phyloP scores from a whole-genome alignment of 2,113 vertebrate genomes.

The Eleginops maclovinus region DNA sequence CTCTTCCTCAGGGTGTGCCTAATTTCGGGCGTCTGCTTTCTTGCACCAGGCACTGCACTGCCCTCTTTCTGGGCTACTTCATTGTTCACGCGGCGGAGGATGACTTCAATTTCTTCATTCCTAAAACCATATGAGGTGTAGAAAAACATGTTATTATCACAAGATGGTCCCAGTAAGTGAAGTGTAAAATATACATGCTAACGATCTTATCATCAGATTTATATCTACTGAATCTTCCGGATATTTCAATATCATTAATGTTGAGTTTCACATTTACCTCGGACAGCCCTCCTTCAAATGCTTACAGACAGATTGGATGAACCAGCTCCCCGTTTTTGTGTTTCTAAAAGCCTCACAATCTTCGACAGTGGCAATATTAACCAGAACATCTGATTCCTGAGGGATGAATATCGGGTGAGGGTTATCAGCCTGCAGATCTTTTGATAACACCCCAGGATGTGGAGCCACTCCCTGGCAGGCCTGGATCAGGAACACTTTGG shows the following conservation, averaged over 20 bases:
- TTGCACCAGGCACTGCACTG: rapidly evolving
- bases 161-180: slow-evolving; percentile 33
- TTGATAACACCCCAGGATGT: slow-evolving; percentile 73
- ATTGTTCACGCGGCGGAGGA: slow-evolving; percentile 86
- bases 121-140: slow-evolving; percentile 67
- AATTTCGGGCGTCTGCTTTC: slow-evolving; percentile 89
- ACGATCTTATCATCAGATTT: neutral
- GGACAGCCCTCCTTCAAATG: slow-evolving; percentile 82
- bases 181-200: neutral
- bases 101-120: slow-evolving; percentile 84
- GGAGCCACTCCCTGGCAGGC: slow-evolving; percentile 86
- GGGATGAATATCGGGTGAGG: slow-evolving; percentile 64
- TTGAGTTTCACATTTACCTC: slow-evolving; percentile 75
- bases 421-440: slow-evolving; percentile 49
- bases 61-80: slow-evolving; percentile 83
- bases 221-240: slow-evolving; percentile 37
- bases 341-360: slow-evolving; percentile 77
- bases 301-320: slow-evolving; percentile 89
- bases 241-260: neutral
- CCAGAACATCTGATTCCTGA: slow-evolving; percentile 86
- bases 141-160: neutral
- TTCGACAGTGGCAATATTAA: slow-evolving; percentile 88
- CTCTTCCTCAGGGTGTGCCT: slow-evolving; percentile 85
- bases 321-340: slow-evolving; percentile 81
- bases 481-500: slow-evolving; percentile 94